phyloP scores from a whole-genome alignment of 2,113 vertebrate species.

The Xyliphius kryptos region DNA sequence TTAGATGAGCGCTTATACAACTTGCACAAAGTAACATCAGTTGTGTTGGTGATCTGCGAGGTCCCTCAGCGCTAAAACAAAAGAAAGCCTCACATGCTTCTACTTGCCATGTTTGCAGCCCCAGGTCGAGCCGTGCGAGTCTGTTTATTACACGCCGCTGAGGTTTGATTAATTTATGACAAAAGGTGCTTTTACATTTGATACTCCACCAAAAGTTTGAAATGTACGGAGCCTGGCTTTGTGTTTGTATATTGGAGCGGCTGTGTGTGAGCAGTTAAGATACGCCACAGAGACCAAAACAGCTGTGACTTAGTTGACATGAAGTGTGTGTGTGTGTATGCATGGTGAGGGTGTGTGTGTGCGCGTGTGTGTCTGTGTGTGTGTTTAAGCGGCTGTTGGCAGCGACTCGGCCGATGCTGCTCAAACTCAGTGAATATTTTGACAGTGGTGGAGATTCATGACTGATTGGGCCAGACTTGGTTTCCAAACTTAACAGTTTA shows the following conservation, averaged over 20 bases:
- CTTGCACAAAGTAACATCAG: no score
- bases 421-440: constrained; percentile 40
- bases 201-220: constrained; percentile 15
- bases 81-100: constrained; percentile 52
- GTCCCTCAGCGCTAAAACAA: no score
- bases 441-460: constrained; percentile 43
- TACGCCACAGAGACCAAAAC: not conserved
- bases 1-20: no score
- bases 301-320: constrained; percentile 5
- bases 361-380: constrained; percentile 3
- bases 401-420: not conserved
- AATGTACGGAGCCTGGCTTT: no score
- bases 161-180: constrained; percentile 64
- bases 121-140: constrained; percentile 58
- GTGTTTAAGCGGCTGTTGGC: constrained; percentile 33
- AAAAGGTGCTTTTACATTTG: constrained; percentile 38
- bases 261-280: constrained; percentile 1
- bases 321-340: constrained; percentile 15
- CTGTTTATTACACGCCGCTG: constrained; percentile 61
- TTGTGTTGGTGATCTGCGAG: no score
- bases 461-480: constrained; percentile 41
- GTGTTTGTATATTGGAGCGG: constrained; percentile 2
- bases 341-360: constrained; percentile 30
- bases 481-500: constrained; percentile 46
- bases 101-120: constrained; percentile 65